Percentiles rank a stretch among this genome's conserved stretches.
Evolutionary conservation across 1,140 invertebrate species (phyloP).

Genomic region (Drosophila mauritiana): DNA sequence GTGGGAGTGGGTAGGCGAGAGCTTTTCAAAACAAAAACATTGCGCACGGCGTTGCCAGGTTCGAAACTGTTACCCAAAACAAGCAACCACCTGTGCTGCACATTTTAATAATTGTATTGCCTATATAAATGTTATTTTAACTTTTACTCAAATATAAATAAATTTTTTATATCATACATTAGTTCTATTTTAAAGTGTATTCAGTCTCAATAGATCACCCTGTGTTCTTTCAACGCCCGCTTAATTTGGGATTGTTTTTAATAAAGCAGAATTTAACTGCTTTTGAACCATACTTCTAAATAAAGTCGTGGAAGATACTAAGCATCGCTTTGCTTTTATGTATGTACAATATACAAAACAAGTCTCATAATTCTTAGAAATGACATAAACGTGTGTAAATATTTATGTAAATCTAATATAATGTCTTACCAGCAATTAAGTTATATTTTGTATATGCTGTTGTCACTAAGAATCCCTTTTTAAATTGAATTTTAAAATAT

Average conservation of each 20-base stretch:
- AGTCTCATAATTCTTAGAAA: not conserved
- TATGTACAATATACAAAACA: not conserved
- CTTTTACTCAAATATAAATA: not conserved
- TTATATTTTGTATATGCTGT: not conserved
- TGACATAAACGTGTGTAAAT: not conserved
- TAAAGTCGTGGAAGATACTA: too few species aligned
- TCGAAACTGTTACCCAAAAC: slow-evolving; percentile 3
- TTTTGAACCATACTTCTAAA: too few species aligned
- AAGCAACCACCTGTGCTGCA: slow-evolving; percentile 40
- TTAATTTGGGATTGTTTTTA: not conserved
- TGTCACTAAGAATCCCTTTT: not conserved
- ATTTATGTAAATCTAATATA: not conserved
- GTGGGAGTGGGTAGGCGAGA: slow-evolving; percentile 18
- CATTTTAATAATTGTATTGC: not conserved
- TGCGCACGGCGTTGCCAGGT: slow-evolving; percentile 35
- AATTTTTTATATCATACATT: too few species aligned
- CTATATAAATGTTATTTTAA: not conserved
- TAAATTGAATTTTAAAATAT: too few species aligned
- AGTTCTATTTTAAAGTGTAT: not conserved
- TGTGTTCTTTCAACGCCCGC: not conserved
- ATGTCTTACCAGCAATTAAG: not conserved
- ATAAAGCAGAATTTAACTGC: not conserved
- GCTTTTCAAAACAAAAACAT: slow-evolving; percentile 56
- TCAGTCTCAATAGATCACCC: not conserved
- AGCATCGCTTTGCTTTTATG: not conserved